phyloP scores from a whole-genome alignment of 2,888 invertebrate genomes.

The Morinoia aosen region DNA sequence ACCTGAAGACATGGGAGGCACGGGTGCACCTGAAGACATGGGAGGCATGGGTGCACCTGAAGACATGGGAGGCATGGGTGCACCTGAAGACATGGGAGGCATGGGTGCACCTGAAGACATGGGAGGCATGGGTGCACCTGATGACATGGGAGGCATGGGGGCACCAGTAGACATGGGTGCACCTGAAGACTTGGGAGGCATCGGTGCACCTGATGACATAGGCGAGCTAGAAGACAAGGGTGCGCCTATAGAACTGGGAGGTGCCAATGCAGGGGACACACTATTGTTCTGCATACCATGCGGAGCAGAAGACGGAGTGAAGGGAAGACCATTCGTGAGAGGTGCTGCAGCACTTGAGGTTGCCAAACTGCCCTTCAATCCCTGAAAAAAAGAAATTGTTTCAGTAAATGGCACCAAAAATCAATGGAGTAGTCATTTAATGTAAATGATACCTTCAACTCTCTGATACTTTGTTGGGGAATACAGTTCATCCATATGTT shows the following conservation, averaged over 20 bases:
- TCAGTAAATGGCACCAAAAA: neutral
- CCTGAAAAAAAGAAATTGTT: neutral
- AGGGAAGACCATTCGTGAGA: slow-evolving; percentile 10
- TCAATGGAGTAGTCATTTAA: neutral
- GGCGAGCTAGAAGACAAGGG: neutral
- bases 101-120: slow-evolving; percentile 53
- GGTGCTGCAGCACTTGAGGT: neutral
- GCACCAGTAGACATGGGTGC: slow-evolving; percentile 12
- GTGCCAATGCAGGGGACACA: neutral
- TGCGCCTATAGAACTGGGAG: neutral
- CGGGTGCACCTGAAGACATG: neutral
- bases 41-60: slow-evolving; percentile 22
- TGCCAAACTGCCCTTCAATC: neutral
- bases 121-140: slow-evolving; percentile 44
- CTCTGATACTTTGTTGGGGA: no score
- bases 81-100: slow-evolving; percentile 47
- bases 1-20: slow-evolving; percentile 31
- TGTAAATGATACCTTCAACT: no score
- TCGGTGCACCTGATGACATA: neutral
- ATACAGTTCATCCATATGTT: no score
- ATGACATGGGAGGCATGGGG: slow-evolving; percentile 38
- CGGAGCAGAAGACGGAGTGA: slow-evolving; percentile 7
- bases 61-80: slow-evolving; percentile 35
- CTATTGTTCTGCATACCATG: slow-evolving; percentile 15
- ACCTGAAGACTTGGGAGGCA: neutral